Conservation (phyloP, 2,888 invertebrate genomes). For the Perithous albicinctus region DNA sequence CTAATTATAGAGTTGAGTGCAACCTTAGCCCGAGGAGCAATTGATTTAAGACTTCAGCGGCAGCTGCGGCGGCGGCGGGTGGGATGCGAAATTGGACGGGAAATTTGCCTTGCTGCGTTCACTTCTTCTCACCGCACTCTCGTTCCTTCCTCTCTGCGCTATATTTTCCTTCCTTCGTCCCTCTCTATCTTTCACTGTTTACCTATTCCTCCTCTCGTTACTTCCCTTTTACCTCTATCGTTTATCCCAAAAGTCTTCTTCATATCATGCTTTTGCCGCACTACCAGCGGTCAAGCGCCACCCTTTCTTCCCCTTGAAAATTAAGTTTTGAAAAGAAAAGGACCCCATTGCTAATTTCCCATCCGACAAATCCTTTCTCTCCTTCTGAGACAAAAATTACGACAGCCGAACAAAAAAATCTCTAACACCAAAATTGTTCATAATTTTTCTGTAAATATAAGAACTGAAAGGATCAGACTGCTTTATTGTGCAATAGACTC, state of each 20-base stretch:
- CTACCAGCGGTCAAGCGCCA: background rate
- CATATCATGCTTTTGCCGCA: slow-evolving; percentile 17
- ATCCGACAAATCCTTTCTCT: background rate
- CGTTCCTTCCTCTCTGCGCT: slow-evolving; percentile 12
- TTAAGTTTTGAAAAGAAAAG: slow-evolving; percentile 7
- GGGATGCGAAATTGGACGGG: slow-evolving; percentile 77
- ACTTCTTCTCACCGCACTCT: slow-evolving; percentile 28
- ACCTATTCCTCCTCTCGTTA: slow-evolving; percentile 27
- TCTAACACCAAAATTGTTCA: background rate
- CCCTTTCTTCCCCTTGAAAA: background rate
- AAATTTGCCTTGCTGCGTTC: slow-evolving; percentile 74
- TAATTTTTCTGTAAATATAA: background rate
- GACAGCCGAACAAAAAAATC: background rate
- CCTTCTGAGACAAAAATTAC: background rate
- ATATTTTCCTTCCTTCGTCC: slow-evolving; percentile 27
- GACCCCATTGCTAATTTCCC: background rate
- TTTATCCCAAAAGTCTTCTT: slow-evolving; percentile 16
- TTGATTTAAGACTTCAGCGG: slow-evolving; percentile 81
- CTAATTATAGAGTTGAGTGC: slow-evolving; percentile 81
- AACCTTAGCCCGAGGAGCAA: slow-evolving; percentile 78
- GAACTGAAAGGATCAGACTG: too few relatives aligned
- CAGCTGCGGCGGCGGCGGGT: slow-evolving; percentile 76
- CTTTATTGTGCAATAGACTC: too few relatives aligned
- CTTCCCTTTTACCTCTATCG: slow-evolving; percentile 8
- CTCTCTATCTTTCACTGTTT: slow-evolving; percentile 28